A percentile compares a stretch with the other conserved stretches of the same genome.
Conservation (phyloP, 2,797 vertebrate species). For the Bufotes viridis region DNA sequence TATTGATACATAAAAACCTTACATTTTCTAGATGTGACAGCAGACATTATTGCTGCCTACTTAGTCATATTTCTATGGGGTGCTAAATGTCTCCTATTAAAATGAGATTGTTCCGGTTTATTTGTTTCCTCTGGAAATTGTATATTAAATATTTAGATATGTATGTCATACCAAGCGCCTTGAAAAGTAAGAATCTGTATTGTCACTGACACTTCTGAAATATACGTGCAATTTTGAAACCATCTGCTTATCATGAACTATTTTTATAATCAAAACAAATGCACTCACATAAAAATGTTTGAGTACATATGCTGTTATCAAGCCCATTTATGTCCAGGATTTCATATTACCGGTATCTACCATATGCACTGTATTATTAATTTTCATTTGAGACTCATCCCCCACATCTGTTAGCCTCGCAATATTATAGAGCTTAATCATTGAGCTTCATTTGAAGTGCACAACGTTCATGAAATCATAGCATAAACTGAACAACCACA, state of each 20-base stretch:
- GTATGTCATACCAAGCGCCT: neutral
- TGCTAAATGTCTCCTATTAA: neutral
- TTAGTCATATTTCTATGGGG: neutral
- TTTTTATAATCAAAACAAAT: conserved; percentile 17
- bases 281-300: conserved; percentile 26
- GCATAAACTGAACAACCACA: conserved; percentile 37
- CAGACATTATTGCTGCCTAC: neutral
- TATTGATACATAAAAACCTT: neutral
- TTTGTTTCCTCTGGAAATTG: neutral
- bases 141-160: conserved; percentile 24
- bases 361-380: neutral
- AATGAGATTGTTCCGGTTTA: neutral
- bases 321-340: conserved; percentile 34
- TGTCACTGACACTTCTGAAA: conserved; percentile 34
- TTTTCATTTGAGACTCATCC: neutral
- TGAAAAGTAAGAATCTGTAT: conserved; percentile 40
- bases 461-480: conserved; percentile 42
- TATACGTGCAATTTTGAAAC: conserved; percentile 33
- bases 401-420: conserved; percentile 26
- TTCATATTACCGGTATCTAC: conserved; percentile 27
- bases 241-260: conserved; percentile 43
- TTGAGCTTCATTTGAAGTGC: conserved; percentile 28
- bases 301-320: conserved; percentile 14
- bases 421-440: conserved; percentile 28
- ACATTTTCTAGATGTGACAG: neutral